Base-by-base conservation (phyloP, 2,113 vertebrate species). In the Arenaria interpres region DNA sequence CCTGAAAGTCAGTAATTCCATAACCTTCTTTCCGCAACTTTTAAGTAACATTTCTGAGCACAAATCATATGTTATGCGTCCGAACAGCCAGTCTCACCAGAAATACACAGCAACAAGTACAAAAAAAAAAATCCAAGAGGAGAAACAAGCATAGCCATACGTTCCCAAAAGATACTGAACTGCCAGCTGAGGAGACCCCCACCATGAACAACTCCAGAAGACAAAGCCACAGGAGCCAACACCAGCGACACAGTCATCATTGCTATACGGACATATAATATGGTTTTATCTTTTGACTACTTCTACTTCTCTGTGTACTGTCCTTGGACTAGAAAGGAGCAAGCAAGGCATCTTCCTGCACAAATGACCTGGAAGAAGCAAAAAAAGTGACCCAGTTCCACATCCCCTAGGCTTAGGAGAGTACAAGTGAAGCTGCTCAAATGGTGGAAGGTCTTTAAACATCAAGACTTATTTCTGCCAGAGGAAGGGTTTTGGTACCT, bases 141-240 rank as follows among this genome's bases (percentile, higher is more conserved):
- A 72, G 22, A 46, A 67, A 73, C 7, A 50, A 57, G 35, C 0
- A 0, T 0, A 69, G 73, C 37, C 2, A 0, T 1, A 21, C 4
- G 17, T 32, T 50, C 32, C 10, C 25, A 0, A 39, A 69, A 54
- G 60, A 59, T 37, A 24, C 33, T 11, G 21, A 87, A 16, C 27
- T 18, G 23, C 48, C 48, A 41, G 35, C 45, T 87, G 56, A 87
- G 33, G 45, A 16, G 30, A 64, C 43, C 8, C 46, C 21, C 45
- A 63, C 5, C 12, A 41, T 2, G 6, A 81, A 15, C 33, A 56
- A 12, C 19, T 41, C 69, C 7, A 20, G 27, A 71, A 72, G 39
- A 59, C n/a, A 67, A 79, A 85, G 24, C 12, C 37, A 85, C 27
- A 45, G 10, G 24, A 77, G 21, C 35, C 56, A 48, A 48, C 14